Evolutionary conservation across 1,140 invertebrate species (phyloP), one percentile per base, ranked within the genome.

Genomic region (Lordiphosa clarofinis): DNA sequence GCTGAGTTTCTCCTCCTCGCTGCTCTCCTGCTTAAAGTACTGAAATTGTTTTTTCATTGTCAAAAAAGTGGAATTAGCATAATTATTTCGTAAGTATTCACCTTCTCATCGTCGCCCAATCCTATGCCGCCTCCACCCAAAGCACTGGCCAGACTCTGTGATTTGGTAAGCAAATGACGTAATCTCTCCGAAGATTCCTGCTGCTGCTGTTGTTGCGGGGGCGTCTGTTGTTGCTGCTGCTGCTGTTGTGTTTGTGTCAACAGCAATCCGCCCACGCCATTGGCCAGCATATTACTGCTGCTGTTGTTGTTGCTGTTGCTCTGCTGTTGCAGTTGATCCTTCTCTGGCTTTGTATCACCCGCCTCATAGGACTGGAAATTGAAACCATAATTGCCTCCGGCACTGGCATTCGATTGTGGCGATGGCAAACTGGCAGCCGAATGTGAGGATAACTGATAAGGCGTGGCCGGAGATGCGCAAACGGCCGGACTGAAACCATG

Each of bases 1-100:
- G 31, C 55, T 58, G 6, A 75, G 56, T 44, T 95, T 94, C 56
- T 95, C 94, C 53, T 96, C 95, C 63, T 97, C 96, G 24, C 35
- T 68, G 46, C 56, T 56, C 55, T 94, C 93, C 87, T 96, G 95
- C 82, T 88, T 88, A 43, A 87, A 88, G 71, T 79, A 88, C 86
- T 88, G 35, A 35, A 36, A 24, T 5, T 5, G 4, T 24, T 24
- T 24, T 24, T n/a, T n/a, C n/a, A 0, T 24, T 5, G 4, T 24
- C 21, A 24, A 24, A 24, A 24, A 24, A 24, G 0, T 4, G 5
- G 5, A 3, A 24, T 4, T 1, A 24, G 0, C 2, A 24, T 24
- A 24, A 5, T 24, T 24, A 24, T 24, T 24, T 24, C 21, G 21
- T 24, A 24, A 6, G 5, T 24, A 24, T 6, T 75, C 52, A 89